Evolutionary conservation across 2,797 vertebrate species (phyloP).

Genomic region (Parotocinclus haroldoi): DNA sequence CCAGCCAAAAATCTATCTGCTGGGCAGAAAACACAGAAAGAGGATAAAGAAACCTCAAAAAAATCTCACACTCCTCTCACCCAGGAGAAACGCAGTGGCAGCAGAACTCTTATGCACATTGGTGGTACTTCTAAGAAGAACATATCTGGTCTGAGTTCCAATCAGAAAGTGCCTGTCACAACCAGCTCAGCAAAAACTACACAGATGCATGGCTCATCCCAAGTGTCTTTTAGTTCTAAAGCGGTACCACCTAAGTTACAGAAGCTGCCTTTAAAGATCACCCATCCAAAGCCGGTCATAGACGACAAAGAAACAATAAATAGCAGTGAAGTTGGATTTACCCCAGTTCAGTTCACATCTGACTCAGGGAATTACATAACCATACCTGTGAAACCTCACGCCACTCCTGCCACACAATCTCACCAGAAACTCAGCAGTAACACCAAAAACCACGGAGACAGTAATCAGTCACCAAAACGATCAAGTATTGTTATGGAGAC

Average conservation of each 20-base stretch:
- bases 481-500: conserved; percentile 61
- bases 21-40: conserved; percentile 16
- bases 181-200: conserved; percentile 31
- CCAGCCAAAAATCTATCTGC: conserved; percentile 55
- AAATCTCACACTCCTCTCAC: conserved; percentile 27
- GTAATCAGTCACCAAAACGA: conserved; percentile 42
- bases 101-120: conserved; percentile 35
- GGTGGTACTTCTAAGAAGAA: conserved; percentile 47
- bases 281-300: conserved; percentile 12
- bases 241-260: conserved; percentile 50
- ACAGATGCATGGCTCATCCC: conserved; percentile 31
- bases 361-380: conserved; percentile 83
- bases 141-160: conserved; percentile 47
- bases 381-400: conserved; percentile 75
- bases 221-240: conserved; percentile 49
- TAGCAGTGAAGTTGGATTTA: conserved; percentile 40
- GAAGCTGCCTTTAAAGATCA: conserved; percentile 58
- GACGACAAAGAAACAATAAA: conserved; percentile 39
- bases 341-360: conserved; percentile 37
- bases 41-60: conserved; percentile 34
- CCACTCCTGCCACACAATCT: conserved; percentile 36
- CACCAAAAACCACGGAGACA: conserved; percentile 52
- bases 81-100: conserved; percentile 40
- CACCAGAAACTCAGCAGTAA: neutral
- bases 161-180: conserved; percentile 48